Evolutionary conservation across 2,113 vertebrate genomes (phyloP).

Genomic region (Petrocephalus zakoni): DNA sequence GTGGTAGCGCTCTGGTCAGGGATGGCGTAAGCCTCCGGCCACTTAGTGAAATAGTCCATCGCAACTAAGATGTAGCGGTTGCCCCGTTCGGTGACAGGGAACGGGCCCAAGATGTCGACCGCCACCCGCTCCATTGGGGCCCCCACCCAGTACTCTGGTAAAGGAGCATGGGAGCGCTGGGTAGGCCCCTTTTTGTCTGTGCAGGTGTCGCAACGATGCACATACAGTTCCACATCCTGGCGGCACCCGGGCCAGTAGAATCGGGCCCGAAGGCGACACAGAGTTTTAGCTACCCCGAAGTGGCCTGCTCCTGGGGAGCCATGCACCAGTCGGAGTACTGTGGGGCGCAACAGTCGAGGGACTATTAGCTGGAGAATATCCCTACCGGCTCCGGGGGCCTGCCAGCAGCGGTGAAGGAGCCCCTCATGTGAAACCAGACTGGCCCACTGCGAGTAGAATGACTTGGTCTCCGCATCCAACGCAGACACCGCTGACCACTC

Average conservation of each 20-base stretch:
- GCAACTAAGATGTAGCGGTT: constrained; percentile 1
- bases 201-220: background rate
- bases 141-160: background rate
- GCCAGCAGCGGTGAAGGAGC: too few species aligned
- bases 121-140: too few species aligned
- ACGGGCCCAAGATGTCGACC: background rate
- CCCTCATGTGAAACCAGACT: background rate
- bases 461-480: too few species aligned
- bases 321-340: too few species aligned
- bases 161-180: background rate
- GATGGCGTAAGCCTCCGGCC: background rate
- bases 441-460: background rate
- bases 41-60: background rate
- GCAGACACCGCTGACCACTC: too few species aligned
- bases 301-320: too few species aligned
- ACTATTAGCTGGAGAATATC: too few species aligned
- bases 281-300: too few species aligned
- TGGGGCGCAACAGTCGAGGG: too few species aligned
- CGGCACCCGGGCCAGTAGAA: background rate
- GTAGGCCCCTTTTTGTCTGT: background rate
- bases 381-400: too few species aligned
- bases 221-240: background rate
- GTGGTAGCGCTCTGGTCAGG: background rate
- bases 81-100: background rate
- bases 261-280: background rate